These are phyloP conservation scores for Mimumesa dahlbomi DNA, from an alignment of 2,888 invertebrate genomes.

Conservation along the genomic window DNA sequence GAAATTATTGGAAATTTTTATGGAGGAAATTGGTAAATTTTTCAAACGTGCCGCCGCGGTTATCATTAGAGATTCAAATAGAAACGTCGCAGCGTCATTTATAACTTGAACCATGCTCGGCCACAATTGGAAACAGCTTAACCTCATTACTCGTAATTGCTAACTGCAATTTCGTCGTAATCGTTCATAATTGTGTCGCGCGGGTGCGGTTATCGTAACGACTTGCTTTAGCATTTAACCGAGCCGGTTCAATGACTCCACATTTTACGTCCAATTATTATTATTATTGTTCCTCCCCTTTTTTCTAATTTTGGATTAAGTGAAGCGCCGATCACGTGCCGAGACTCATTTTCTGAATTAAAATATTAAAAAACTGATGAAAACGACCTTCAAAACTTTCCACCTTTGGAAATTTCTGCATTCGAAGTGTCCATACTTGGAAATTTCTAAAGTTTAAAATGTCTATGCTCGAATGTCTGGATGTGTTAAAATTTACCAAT, in stretches of 20 bases:
- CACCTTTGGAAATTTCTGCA: too few species aligned
- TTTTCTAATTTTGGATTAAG: not conserved
- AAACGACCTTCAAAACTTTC: too few species aligned
- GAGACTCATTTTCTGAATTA: too few species aligned
- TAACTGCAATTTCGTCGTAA: conserved; percentile 43
- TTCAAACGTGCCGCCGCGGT: not conserved
- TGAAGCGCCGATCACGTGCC: not conserved
- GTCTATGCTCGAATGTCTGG: too few species aligned
- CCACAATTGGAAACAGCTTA: conserved; percentile 55
- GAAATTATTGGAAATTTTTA: too few species aligned
- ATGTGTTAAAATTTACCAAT: too few species aligned
- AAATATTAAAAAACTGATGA: too few species aligned
- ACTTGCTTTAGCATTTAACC: conserved; percentile 34
- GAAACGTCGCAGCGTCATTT: conserved; percentile 12
- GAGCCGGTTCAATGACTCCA: not conserved
- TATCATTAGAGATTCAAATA: conserved; percentile 38
- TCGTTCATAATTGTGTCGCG: conserved; percentile 50
- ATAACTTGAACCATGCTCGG: conserved; percentile 17
- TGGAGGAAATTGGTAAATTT: not conserved
- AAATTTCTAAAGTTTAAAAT: too few species aligned
- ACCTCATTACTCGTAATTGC: conserved; percentile 50
- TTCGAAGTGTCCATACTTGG: too few species aligned
- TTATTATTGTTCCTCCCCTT: not conserved
- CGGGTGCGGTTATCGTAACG: conserved; percentile 17
- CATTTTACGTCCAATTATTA: conserved; percentile 18